Evolutionary conservation across 2,888 invertebrate species (phyloP).

Genomic region (Tetranychus truncatus): DNA sequence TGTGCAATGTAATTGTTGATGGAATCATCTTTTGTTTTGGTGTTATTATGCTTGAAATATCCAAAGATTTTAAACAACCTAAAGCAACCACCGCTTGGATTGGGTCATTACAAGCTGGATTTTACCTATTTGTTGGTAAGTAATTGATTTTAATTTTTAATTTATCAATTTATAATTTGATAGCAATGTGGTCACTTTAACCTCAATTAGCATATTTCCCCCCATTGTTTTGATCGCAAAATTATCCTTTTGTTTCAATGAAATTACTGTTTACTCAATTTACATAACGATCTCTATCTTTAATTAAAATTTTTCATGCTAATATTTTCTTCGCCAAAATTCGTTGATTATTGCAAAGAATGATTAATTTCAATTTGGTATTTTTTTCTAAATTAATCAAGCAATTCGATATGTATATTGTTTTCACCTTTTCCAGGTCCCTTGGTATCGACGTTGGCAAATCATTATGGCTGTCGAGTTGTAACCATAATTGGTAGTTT

Average conservation of each 20-base stretch:
- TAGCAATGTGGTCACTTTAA: not conserved
- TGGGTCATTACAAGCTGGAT: slow-evolving; percentile 80
- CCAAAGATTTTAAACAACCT: slow-evolving; percentile 59
- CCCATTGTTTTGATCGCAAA: too few relatives aligned
- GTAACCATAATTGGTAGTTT: slow-evolving; percentile 83
- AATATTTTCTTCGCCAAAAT: too few relatives aligned
- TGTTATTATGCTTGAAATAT: slow-evolving; percentile 64
- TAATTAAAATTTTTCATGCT: too few relatives aligned
- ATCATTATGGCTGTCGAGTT: slow-evolving; percentile 80
- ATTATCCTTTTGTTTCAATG: too few relatives aligned
- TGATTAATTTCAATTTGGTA: too few relatives aligned
- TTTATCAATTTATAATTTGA: not conserved
- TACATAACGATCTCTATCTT: too few relatives aligned
- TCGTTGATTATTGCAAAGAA: too few relatives aligned
- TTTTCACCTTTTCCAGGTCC: slow-evolving; percentile 16
- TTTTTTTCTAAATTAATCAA: too few relatives aligned
- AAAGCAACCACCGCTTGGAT: slow-evolving; percentile 80
- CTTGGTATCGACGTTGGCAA: slow-evolving; percentile 78
- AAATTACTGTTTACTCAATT: too few relatives aligned
- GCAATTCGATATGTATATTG: too few relatives aligned
- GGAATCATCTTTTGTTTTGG: slow-evolving; percentile 98
- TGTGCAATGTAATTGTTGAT: slow-evolving; percentile 94
- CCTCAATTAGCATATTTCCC: too few relatives aligned
- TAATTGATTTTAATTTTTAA: not conserved
- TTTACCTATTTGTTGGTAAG: slow-evolving; percentile 66